Evolutionary conservation across 2,113 vertebrate genomes (phyloP).

Genomic region (Lucifuga dentata): DNA sequence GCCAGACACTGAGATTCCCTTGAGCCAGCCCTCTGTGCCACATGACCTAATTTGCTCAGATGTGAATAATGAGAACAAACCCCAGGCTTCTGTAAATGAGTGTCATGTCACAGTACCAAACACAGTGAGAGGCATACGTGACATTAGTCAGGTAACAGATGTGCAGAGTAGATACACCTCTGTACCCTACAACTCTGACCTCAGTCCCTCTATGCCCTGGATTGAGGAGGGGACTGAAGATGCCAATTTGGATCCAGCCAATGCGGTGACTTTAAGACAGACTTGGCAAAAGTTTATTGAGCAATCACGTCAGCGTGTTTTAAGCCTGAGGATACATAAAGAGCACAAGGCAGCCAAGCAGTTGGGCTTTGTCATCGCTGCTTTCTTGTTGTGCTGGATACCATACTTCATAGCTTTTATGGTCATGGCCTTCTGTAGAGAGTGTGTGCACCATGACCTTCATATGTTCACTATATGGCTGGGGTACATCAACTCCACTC

Average conservation of each 20-base stretch:
- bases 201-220: slow-evolving; percentile 68
- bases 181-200: slow-evolving; percentile 55
- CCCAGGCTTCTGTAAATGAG: slow-evolving; percentile 46
- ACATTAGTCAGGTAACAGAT: slow-evolving; percentile 73
- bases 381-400: slow-evolving; percentile 95
- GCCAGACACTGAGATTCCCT: slow-evolving; percentile 37
- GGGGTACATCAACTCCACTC: slow-evolving; percentile 95
- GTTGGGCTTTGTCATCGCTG: slow-evolving; percentile 92
- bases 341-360: slow-evolving; percentile 94
- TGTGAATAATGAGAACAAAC: slow-evolving; percentile 55
- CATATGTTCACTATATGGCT: slow-evolving; percentile 97
- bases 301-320: slow-evolving; percentile 81
- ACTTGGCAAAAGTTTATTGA: slow-evolving; percentile 87
- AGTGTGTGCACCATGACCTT: slow-evolving; percentile 81
- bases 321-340: slow-evolving; percentile 84
- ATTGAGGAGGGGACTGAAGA: slow-evolving; percentile 55
- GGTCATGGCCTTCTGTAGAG: slow-evolving; percentile 89
- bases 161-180: slow-evolving; percentile 79
- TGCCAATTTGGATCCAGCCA: slow-evolving; percentile 59
- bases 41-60: slow-evolving; percentile 48
- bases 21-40: slow-evolving; percentile 64
- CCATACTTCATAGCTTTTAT: slow-evolving; percentile 95
- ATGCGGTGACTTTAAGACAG: slow-evolving; percentile 82
- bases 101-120: slow-evolving; percentile 70
- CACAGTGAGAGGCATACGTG: slow-evolving; percentile 67